phyloP scores from a whole-genome alignment of 1,140 invertebrate genomes.

The Bombus huntii region DNA sequence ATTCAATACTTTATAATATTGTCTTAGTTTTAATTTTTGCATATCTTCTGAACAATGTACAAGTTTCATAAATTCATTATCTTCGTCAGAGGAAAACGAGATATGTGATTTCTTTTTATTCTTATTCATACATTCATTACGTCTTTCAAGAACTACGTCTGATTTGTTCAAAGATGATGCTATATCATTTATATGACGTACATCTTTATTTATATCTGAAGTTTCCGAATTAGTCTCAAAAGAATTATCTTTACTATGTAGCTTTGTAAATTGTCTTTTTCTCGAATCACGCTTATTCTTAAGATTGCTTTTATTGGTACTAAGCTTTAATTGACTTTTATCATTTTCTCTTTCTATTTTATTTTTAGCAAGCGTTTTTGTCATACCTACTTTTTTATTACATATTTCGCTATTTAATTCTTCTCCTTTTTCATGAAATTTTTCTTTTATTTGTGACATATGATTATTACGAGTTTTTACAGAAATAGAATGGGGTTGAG shows the following conservation, averaged over 20 bases:
- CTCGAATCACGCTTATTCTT: not conserved
- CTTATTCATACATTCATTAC: not conserved
- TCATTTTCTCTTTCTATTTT: not conserved
- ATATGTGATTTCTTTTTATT: not conserved
- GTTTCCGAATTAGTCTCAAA: not conserved
- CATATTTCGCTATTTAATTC: not conserved
- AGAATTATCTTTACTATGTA: not conserved
- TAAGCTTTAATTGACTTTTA: not conserved
- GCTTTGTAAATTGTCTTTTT: not conserved
- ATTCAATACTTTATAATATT: not conserved
- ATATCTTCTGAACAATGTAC: not conserved
- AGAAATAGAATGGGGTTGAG: not conserved
- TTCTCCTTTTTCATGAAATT: not conserved
- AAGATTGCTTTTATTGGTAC: not conserved
- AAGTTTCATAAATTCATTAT: constrained; percentile 3
- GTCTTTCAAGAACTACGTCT: not conserved
- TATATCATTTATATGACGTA: not conserved
- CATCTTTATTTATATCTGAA: not conserved
- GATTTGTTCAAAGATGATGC: no score
- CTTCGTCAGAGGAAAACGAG: not conserved
- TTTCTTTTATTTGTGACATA: not conserved
- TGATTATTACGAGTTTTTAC: not conserved
- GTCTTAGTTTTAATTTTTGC: not conserved
- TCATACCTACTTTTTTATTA: not conserved
- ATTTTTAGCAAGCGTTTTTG: not conserved